Evolutionary conservation across 2,797 vertebrate species (phyloP).

Genomic region (Gallirallus australis): DNA sequence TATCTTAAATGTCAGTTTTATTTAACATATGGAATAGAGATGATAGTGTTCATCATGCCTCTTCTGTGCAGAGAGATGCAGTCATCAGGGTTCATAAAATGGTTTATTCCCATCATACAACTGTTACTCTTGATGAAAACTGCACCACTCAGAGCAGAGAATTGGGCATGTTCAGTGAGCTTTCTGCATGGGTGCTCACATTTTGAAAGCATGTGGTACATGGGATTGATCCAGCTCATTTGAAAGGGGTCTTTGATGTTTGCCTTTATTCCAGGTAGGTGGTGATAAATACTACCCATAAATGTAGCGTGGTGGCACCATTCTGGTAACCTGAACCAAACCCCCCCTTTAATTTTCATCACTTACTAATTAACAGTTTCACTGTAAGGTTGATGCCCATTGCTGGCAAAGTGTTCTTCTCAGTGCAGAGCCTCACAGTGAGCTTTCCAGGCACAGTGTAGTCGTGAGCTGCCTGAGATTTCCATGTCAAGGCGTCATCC

Average conservation of each 20-base stretch:
- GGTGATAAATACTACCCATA: not conserved
- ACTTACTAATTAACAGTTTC: not conserved
- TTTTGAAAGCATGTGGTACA: not conserved
- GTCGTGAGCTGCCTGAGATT: not conserved
- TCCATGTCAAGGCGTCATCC: rapidly evolving
- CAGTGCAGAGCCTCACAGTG: rapidly evolving
- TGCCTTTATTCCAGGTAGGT: not conserved
- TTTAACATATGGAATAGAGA: not conserved
- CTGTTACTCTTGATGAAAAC: not conserved
- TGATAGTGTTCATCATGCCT: not conserved
- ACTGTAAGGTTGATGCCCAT: rapidly evolving
- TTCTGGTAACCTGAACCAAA: not conserved
- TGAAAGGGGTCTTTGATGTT: not conserved
- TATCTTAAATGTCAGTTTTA: not conserved
- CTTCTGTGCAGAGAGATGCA: not conserved
- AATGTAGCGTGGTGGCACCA: not conserved
- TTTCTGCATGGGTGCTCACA: not conserved
- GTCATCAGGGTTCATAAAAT: not conserved
- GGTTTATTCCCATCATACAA: not conserved
- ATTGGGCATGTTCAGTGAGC: not conserved
- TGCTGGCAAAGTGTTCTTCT: not conserved
- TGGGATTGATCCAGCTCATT: not conserved
- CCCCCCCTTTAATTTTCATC: not conserved
- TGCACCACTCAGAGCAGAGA: not conserved
- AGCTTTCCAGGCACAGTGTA: not conserved